These are phyloP conservation scores for Luidia sarsii DNA, from an alignment of 53 echinoderm and acorn worm species.

Conservation along the genomic window DNA sequence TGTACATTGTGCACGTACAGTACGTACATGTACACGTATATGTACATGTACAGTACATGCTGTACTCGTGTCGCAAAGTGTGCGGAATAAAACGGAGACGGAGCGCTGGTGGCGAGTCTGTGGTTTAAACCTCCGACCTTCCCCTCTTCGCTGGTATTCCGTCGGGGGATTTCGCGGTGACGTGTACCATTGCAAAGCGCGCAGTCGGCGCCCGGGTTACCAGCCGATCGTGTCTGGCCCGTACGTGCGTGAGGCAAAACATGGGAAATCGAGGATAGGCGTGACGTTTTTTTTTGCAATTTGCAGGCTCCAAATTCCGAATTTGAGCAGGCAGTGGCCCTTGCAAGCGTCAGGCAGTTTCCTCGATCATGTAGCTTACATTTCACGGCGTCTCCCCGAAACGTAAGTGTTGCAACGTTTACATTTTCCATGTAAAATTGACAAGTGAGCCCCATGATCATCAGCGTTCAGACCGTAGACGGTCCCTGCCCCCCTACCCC, in stretches of 20 bases:
- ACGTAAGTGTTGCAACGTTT: constrained; percentile 6
- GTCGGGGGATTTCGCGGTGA: constrained; percentile 12
- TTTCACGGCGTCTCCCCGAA: neutral
- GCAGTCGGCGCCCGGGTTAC: neutral
- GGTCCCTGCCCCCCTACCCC: no score
- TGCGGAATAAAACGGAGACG: no score
- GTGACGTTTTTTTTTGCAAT: constrained; percentile 34
- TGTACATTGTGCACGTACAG: no score
- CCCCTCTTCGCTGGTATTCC: constrained; percentile 29
- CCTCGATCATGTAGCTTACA: constrained; percentile 28
- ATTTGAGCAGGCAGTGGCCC: constrained; percentile 30
- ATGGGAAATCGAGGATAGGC: constrained; percentile 25
- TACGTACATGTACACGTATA: no score
- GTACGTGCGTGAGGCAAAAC: constrained; percentile 14
- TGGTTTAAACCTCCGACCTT: constrained; percentile 23
- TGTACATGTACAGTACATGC: no score
- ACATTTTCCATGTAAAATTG: neutral
- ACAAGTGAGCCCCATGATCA: neutral
- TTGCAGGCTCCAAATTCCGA: constrained; percentile 29
- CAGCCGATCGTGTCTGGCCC: constrained; percentile 14
- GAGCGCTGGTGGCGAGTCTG: constrained; percentile 38
- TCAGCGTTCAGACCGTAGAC: no score
- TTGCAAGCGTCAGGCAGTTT: constrained; percentile 53
- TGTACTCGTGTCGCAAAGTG: no score
- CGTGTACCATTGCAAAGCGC: constrained; percentile 26